Conservation (phyloP, 23 tunicate species). For the Halocynthia aurantium region DNA sequence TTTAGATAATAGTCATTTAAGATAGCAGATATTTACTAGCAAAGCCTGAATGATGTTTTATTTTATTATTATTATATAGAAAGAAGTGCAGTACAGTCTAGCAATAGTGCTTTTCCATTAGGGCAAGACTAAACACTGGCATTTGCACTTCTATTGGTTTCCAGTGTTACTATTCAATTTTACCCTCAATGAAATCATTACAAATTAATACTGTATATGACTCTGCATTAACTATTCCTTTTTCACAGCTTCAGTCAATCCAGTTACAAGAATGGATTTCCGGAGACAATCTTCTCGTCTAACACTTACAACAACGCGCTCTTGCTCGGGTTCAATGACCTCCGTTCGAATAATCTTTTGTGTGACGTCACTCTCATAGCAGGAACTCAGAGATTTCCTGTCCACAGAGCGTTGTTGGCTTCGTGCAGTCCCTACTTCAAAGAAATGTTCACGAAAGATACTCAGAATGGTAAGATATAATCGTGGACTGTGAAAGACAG, state of each 20-base stretch:
- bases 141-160: too few species aligned
- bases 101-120: too few species aligned
- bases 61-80: too few species aligned
- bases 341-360: conserved; percentile 59
- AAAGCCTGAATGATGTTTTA: too few species aligned
- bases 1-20: too few species aligned
- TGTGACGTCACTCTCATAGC: conserved; percentile 98
- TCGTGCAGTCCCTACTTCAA: conserved; percentile 97
- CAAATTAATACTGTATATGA: too few species aligned
- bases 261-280: conserved; percentile 38
- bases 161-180: too few species aligned
- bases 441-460: conserved; percentile 94
- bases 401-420: conserved; percentile 87
- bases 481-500: too few species aligned
- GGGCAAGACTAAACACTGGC: too few species aligned
- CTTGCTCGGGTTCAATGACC: conserved; percentile 76
- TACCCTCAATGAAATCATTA: too few species aligned
- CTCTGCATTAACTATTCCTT: neutral
- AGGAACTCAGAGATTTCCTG: conserved; percentile 83
- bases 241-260: conserved; percentile 21
- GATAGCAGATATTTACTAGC: too few species aligned
- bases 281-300: conserved; percentile 80
- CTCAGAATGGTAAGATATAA: conserved; percentile 56
- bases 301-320: conserved; percentile 87
- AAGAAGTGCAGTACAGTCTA: too few species aligned